These are phyloP conservation scores for Choloepus didactylus DNA, from an alignment of 2,797 vertebrate species.

Conservation along the genomic window DNA sequence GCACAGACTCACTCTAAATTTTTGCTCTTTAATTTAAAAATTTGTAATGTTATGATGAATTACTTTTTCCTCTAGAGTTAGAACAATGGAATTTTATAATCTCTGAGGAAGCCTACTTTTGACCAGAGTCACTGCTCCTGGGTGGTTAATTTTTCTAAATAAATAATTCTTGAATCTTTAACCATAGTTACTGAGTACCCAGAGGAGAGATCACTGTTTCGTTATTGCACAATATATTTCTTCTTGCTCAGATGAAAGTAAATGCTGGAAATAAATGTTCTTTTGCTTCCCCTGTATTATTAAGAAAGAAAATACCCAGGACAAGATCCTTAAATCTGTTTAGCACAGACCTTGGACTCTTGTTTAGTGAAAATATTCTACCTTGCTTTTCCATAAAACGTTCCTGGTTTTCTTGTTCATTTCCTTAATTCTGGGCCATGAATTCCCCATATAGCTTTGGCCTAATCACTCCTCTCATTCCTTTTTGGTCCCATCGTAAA, in stretches of 20 bases:
- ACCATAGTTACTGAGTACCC: neutral
- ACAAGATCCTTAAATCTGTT: slow-evolving; percentile 9
- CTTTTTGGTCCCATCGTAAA: neutral
- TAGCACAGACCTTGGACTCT: neutral
- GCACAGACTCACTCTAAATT: neutral
- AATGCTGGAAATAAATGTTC: slow-evolving; percentile 60
- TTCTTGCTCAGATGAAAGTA: slow-evolving; percentile 68
- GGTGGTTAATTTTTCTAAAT: slow-evolving; percentile 57
- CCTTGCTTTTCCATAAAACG: neutral
- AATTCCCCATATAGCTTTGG: neutral
- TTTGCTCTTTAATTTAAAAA: slow-evolving; percentile 8
- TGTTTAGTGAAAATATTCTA: slow-evolving; percentile 38
- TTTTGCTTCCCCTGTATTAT: slow-evolving; percentile 15
- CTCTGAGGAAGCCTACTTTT: slow-evolving; percentile 39
- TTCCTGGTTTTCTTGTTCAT: slow-evolving; percentile 19
- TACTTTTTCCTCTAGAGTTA: slow-evolving; percentile 1
- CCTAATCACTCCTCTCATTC: neutral
- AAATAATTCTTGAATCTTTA: slow-evolving; percentile 72
- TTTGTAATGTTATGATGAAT: slow-evolving; percentile 48
- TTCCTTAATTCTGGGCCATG: neutral
- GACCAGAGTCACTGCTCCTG: slow-evolving; percentile 12
- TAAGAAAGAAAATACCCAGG: slow-evolving; percentile 39
- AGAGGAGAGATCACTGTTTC: slow-evolving; percentile 57
- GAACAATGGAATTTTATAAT: slow-evolving; percentile 42
- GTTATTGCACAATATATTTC: slow-evolving; percentile 68